Evolutionary conservation across 2,113 vertebrate species (phyloP).

Genomic region (Pelodiscus sinensis): DNA sequence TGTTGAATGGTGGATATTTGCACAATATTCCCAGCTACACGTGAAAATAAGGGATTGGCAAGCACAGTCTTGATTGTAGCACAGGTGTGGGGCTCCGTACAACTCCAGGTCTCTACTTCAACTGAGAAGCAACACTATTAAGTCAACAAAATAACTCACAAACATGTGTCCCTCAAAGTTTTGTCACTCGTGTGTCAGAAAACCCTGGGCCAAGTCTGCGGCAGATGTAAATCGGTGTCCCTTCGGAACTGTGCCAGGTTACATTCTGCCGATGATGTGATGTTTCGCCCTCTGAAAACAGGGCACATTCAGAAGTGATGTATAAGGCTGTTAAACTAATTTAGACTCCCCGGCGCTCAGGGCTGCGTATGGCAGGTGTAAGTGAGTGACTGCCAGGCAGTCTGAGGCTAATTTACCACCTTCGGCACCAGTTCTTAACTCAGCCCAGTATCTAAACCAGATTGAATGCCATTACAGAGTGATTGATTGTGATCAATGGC

Average conservation of each 20-base stretch:
- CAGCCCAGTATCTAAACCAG: not conserved
- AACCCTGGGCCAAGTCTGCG: not conserved
- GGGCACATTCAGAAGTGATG: accelerated
- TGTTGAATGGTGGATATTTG: accelerated
- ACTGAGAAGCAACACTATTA: not conserved
- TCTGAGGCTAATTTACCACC: not conserved
- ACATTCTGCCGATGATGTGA: accelerated
- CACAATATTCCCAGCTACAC: not conserved
- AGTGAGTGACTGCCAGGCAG: accelerated
- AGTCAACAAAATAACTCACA: not conserved
- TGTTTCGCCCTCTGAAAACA: accelerated
- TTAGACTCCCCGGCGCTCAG: not conserved
- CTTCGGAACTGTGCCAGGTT: not conserved
- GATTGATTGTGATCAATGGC: not conserved
- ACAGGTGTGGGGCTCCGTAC: accelerated
- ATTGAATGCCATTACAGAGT: not conserved
- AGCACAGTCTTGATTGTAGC: not conserved
- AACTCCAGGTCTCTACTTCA: not conserved
- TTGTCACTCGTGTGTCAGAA: not conserved
- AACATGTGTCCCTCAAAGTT: not conserved
- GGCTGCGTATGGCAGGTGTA: not conserved
- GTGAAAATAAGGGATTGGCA: not conserved
- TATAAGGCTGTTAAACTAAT: accelerated
- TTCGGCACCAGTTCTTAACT: not conserved
- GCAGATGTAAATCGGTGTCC: not conserved